Evolutionary conservation across 64 coral and sea anemone genomes (phyloP).

Genomic region (Astreopora myriophthalma): DNA sequence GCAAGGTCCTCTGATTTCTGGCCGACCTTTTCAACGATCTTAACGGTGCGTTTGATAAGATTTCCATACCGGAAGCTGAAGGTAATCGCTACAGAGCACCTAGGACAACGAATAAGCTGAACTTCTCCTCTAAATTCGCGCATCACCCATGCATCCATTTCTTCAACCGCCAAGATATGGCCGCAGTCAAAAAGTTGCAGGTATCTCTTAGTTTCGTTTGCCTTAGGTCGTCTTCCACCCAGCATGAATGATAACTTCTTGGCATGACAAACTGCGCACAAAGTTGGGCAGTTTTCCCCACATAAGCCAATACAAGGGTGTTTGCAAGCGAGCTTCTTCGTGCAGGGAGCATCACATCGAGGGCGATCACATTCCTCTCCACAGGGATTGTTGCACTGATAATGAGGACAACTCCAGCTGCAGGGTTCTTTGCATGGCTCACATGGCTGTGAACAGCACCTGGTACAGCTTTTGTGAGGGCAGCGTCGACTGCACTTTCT

Average conservation of each 20-base stretch:
- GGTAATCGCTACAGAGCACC: conserved; percentile 14
- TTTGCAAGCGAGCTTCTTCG: conserved; percentile 41
- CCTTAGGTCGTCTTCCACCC: not conserved
- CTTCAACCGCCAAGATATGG: conserved; percentile 30
- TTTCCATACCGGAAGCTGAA: conserved; percentile 54
- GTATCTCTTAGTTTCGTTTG: not conserved
- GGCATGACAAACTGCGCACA: conserved; percentile 56
- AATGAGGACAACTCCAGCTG: conserved; percentile 53
- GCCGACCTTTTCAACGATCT: not conserved
- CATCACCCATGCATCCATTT: conserved; percentile 46
- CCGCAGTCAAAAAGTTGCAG: conserved; percentile 55
- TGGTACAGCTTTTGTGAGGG: conserved; percentile 42
- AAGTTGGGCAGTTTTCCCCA: conserved; percentile 60
- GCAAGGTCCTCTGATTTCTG: not conserved
- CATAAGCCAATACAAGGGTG: conserved; percentile 72
- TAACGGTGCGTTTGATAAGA: not conserved
- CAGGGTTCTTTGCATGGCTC: conserved; percentile 37
- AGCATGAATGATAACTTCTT: conserved; percentile 16
- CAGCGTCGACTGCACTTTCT: conserved; percentile 56
- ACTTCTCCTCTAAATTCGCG: not conserved
- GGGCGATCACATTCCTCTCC: conserved; percentile 57
- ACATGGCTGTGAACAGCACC: conserved; percentile 39
- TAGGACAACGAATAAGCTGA: conserved; percentile 1
- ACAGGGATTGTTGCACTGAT: conserved; percentile 72
- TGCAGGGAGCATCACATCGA: conserved; percentile 55